A percentile compares a stretch with the other conserved stretches of the same genome.
These are phyloP conservation scores for Chorisops tibialis DNA, from an alignment of 2,888 invertebrate genomes.

Conservation along the genomic window DNA sequence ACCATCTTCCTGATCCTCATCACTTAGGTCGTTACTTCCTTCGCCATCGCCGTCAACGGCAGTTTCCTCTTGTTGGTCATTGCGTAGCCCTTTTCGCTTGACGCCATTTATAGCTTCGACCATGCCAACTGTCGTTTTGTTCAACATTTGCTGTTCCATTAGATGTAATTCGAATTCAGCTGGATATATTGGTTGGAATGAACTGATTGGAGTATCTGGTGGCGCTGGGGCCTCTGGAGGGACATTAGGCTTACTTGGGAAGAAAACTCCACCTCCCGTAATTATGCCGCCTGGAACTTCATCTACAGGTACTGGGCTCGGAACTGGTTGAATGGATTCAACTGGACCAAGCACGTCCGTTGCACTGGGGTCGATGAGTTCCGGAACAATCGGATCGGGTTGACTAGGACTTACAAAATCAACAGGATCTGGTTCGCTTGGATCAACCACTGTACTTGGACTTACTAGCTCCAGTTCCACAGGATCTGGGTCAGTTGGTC, in stretches of 20 bases:
- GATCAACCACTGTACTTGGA: background rate
- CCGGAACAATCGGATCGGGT: background rate
- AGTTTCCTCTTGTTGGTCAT: background rate
- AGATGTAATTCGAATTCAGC: background rate
- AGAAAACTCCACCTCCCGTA: background rate
- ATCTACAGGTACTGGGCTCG: no score
- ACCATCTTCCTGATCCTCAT: background rate
- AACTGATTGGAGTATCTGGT: background rate
- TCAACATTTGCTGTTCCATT: no score
- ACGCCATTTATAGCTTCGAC: no score
- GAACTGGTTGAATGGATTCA: background rate
- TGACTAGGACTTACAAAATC: conserved; percentile 5
- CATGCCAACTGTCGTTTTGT: no score
- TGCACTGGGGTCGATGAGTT: no score
- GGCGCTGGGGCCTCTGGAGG: background rate
- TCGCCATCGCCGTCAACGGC: background rate
- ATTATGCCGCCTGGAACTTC: background rate
- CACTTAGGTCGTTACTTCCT: background rate
- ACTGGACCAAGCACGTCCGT: background rate
- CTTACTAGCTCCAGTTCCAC: background rate
- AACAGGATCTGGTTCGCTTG: conserved; percentile 10
- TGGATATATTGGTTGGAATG: conserved; percentile 11
- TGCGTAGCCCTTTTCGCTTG: no score
- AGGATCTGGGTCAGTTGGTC: conserved; percentile 2
- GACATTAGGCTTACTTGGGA: conserved; percentile 2